Base-by-base conservation (phyloP, 92 coral and sea anemone genomes). In the Zoanthus sociatus region DNA sequence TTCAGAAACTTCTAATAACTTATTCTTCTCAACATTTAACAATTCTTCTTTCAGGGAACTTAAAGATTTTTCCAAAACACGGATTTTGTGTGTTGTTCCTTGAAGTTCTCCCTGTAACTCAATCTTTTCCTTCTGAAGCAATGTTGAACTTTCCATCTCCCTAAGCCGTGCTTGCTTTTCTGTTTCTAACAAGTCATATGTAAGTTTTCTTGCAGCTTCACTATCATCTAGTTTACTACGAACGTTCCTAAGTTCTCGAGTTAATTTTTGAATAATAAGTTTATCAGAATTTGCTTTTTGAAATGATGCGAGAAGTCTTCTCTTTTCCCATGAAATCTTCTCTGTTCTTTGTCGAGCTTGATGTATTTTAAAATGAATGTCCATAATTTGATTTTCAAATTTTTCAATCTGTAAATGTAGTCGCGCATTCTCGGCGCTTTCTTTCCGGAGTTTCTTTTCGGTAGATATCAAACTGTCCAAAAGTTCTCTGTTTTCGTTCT, bases 381-480 rank as follows among this genome's bases (percentile, higher is more conserved):
- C 88, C 20, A 66, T 76, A 32, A 66, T 78, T 78, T 88, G 67
- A 55, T 77, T 86, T 48, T 78, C 88, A 8, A 88, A 54, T 66
- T 79, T 54, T 9, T 12, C 20, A n/a, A 81, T 30, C 45, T 67
- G 64, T n/a, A 20, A 4, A 33, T 82, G 91, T 18, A 91, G n/a
- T 50, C 78, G 78, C 11, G 79, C 87, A 54, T 78, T 78, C 9
- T 89, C 56, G 1, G 77, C 66, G 17, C 76, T 77, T 46, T 89
- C 83, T 75, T 89, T 56, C 50, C 79, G 60, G 15, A 87, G 73
- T 67, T 72, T 89, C 76, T 92, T 89, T 74, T 94, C 84, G 21
- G 87, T 26, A 68, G 78, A 78, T 51, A 78, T 82, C 0, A 83
- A 90, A 71, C 73, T 56, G 79, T 78, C 83, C 9, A 92, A 92